Conservation (phyloP, 2,888 invertebrate species). For the Archips crataeganus region DNA sequence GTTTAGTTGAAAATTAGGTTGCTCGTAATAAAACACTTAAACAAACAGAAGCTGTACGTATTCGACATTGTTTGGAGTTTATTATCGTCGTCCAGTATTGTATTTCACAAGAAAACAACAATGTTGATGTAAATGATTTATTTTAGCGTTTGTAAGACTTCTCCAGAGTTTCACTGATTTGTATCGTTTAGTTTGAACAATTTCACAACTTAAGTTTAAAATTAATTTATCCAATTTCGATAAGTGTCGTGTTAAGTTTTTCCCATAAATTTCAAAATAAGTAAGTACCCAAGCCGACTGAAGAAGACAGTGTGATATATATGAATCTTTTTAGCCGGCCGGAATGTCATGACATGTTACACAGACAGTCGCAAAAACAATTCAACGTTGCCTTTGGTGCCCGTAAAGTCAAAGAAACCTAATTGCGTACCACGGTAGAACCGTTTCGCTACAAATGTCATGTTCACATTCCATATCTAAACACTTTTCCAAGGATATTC, state of each 20-base stretch:
- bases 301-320: too few species aligned
- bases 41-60: conserved; percentile 37
- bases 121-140: conserved; percentile 33
- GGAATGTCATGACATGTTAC: too few species aligned
- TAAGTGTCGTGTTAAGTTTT: background rate
- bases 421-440: too few species aligned
- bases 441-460: too few species aligned
- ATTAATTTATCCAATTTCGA: background rate
- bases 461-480: too few species aligned
- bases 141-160: conserved; percentile 19
- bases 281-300: too few species aligned
- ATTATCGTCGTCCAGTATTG: conserved; percentile 30
- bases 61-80: conserved; percentile 30
- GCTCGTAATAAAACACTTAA: conserved; percentile 29
- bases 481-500: too few species aligned
- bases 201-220: background rate
- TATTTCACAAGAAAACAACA: conserved; percentile 40
- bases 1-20: conserved; percentile 21
- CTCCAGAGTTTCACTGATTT: background rate
- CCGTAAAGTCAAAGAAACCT: too few species aligned
- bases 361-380: too few species aligned
- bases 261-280: too few species aligned
- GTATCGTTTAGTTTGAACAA: conserved; percentile 5
- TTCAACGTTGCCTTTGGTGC: too few species aligned
- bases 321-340: too few species aligned